These are phyloP conservation scores for Saturnia japonica DNA, from an alignment of 2,888 invertebrate genomes.

Conservation along the genomic window DNA sequence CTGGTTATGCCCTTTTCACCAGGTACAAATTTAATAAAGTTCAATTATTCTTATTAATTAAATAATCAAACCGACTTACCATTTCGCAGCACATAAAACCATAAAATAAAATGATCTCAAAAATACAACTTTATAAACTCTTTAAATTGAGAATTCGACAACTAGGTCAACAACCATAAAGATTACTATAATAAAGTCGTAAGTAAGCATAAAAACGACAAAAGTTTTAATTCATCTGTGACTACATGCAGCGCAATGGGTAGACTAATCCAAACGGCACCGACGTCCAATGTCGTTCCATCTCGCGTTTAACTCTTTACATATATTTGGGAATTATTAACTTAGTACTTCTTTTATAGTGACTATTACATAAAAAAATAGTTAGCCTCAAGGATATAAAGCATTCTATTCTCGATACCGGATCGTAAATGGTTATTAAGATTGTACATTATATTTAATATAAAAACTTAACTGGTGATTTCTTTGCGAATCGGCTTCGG, in stretches of 20 bases:
- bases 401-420: no score
- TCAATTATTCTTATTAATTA: background rate
- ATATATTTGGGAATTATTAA: constrained; percentile 55
- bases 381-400: no score
- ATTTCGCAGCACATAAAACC: background rate
- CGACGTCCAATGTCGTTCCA: constrained; percentile 48
- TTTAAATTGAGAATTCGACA: constrained; percentile 13
- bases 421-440: no score
- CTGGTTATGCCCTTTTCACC: no score
- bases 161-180: constrained; percentile 30
- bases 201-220: constrained; percentile 32
- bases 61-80: no score
- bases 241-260: constrained; percentile 51
- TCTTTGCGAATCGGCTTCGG: no score
- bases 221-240: constrained; percentile 36
- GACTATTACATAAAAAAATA: background rate
- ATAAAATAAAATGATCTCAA: constrained; percentile 5
- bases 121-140: background rate
- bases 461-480: no score
- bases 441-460: no score
- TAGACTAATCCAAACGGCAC: constrained; percentile 50
- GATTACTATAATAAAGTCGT: constrained; percentile 34
- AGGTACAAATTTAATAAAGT: background rate
- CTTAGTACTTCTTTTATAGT: background rate
- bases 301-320: constrained; percentile 45